Conservation (phyloP, 2,113 vertebrate genomes). For the Paedocypris sp. region DNA sequence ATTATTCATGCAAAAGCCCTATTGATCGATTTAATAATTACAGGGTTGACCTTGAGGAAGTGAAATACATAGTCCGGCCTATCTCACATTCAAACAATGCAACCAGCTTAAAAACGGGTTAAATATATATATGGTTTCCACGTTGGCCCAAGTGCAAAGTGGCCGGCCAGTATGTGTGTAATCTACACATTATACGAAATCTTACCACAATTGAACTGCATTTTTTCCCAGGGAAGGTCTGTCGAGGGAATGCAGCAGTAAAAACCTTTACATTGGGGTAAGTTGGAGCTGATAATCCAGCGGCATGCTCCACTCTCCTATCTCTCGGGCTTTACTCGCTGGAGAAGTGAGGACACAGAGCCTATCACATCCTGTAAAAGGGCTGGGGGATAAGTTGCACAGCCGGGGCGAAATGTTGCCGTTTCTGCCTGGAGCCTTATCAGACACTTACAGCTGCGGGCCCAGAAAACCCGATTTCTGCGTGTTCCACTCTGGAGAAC, state of each 20-base stretch:
- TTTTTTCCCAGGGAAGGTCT: too few relatives aligned
- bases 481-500: slow-evolving; percentile 5
- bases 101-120: too few relatives aligned
- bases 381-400: slow-evolving; percentile 6
- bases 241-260: background rate
- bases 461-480: slow-evolving; percentile 22
- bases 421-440: slow-evolving; percentile 29
- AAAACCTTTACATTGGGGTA: background rate
- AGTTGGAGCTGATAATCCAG: background rate
- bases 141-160: too few relatives aligned
- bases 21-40: slow-evolving; percentile 9
- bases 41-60: background rate
- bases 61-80: too few relatives aligned
- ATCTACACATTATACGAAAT: too few relatives aligned
- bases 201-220: background rate
- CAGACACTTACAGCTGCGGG: slow-evolving; percentile 29
- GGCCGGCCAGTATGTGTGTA: too few relatives aligned
- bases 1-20: slow-evolving; percentile 8
- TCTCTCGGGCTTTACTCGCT: slow-evolving; percentile 8
- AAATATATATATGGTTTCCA: too few relatives aligned
- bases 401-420: slow-evolving; percentile 1
- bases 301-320: slow-evolving; percentile 8
- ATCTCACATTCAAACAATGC: too few relatives aligned
- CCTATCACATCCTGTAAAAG: slow-evolving; percentile 11
- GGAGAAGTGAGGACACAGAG: slow-evolving; percentile 16